Conservation (phyloP, 2,888 invertebrate genomes). For the Idaea aversata region DNA sequence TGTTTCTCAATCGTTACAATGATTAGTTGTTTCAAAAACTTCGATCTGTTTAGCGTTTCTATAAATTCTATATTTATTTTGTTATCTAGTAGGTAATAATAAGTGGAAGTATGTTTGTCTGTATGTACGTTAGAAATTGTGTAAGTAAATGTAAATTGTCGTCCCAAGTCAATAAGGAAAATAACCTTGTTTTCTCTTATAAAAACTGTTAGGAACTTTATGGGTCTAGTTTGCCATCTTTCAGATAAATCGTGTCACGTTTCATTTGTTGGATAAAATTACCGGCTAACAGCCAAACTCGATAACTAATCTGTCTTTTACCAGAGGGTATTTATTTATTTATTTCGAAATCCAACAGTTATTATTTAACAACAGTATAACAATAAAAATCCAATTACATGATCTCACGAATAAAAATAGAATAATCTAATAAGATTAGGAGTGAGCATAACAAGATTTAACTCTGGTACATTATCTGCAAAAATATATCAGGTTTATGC, state of each 20-base stretch:
- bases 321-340: not conserved
- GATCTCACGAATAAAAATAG: too few species aligned
- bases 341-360: not conserved
- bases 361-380: too few species aligned
- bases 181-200: not conserved
- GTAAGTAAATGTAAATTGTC: slow-evolving; percentile 4
- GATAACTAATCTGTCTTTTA: not conserved
- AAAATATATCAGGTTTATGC: too few species aligned
- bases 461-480: too few species aligned
- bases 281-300: not conserved
- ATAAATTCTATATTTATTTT: slow-evolving; percentile 15
- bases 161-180: not conserved
- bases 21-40: slow-evolving; percentile 13
- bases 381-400: too few species aligned
- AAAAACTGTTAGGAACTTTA: not conserved
- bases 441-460: too few species aligned
- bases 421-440: too few species aligned
- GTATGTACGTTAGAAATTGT: slow-evolving; percentile 27
- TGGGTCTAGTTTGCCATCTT: slow-evolving; percentile 30
- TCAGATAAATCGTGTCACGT: slow-evolving; percentile 33
- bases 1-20: slow-evolving; percentile 7
- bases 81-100: slow-evolving; percentile 13
- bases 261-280: not conserved
- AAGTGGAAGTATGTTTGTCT: slow-evolving; percentile 26
- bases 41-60: slow-evolving; percentile 14